Conservation (phyloP, 2,888 invertebrate genomes). For the Phaedon cochleariae region DNA sequence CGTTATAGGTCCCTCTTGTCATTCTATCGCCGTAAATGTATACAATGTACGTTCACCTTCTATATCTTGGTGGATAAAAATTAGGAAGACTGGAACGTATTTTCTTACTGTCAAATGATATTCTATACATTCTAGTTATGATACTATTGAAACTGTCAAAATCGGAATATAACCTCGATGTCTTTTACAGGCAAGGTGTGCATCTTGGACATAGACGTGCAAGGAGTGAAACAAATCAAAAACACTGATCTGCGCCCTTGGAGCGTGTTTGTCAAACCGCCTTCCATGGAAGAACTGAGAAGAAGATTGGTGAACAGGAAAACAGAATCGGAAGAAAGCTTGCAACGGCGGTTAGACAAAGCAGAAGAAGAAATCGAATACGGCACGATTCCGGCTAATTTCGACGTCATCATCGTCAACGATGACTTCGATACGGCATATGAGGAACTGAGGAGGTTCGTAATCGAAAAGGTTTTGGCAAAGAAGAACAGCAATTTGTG, state of each 20-base stretch:
- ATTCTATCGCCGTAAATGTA: background rate
- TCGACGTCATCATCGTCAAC: slow-evolving; percentile 84
- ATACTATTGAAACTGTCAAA: no score
- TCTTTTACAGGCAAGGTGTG: slow-evolving; percentile 73
- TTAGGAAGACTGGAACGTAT: no score
- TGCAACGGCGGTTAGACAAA: slow-evolving; percentile 78
- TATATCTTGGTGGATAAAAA: no score
- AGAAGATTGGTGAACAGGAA: slow-evolving; percentile 77
- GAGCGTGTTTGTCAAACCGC: slow-evolving; percentile 93
- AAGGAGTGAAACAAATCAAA: slow-evolving; percentile 88
- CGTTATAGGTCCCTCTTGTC: background rate
- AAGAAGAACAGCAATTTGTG: slow-evolving; percentile 21
- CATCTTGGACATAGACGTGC: slow-evolving; percentile 92
- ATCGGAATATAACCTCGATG: no score
- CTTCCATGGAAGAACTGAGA: slow-evolving; percentile 81
- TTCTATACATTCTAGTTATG: no score
- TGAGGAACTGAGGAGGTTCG: slow-evolving; percentile 73
- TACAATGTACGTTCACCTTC: no score
- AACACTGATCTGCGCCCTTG: slow-evolving; percentile 80
- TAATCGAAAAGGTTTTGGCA: slow-evolving; percentile 66
- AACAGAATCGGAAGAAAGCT: slow-evolving; percentile 90
- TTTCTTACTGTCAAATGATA: background rate
- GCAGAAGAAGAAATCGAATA: slow-evolving; percentile 86
- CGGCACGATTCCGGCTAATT: slow-evolving; percentile 81
- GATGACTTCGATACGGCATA: slow-evolving; percentile 85